Percentiles rank a stretch among this genome's conserved stretches.
phyloP scores from a whole-genome alignment of 1,140 invertebrate genomes.

The Eupeodes corollae region DNA sequence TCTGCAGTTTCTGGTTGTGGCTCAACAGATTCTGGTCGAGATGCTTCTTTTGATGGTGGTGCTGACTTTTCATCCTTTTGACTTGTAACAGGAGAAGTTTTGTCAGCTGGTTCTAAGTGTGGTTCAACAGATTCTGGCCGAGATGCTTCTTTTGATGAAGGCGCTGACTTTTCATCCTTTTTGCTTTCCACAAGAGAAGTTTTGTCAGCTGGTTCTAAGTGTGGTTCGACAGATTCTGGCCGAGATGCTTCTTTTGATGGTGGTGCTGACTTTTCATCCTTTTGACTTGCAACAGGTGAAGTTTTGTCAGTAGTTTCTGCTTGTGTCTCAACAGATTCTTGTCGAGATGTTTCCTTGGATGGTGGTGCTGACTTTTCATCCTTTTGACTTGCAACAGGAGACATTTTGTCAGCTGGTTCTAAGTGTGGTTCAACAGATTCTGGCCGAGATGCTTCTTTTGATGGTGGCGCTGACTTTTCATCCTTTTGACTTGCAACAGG shows the following conservation, averaged over 20 bases:
- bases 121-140: slow-evolving; percentile 7
- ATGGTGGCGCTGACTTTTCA: not conserved
- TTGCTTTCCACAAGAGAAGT: not conserved
- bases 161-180: slow-evolving; percentile 5
- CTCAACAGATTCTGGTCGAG: too few species aligned
- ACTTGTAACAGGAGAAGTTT: not conserved
- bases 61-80: not conserved
- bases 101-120: not conserved
- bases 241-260: not conserved
- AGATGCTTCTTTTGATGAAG: slow-evolving; percentile 7
- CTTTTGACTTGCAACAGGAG: too few species aligned
- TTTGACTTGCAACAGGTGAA: slow-evolving; percentile 7
- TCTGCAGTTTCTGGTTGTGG: not conserved
- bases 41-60: too few species aligned
- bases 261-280: not conserved
- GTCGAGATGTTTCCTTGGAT: too few species aligned
- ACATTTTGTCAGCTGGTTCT: too few species aligned
- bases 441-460: too few species aligned
- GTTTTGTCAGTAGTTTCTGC: too few species aligned
- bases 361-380: too few species aligned
- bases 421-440: too few species aligned
- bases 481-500: not conserved
- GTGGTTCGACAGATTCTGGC: not conserved
- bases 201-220: not conserved
- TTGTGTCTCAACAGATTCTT: too few species aligned